These are phyloP conservation scores for Bombus turneri DNA, from an alignment of 1,140 invertebrate species.

Conservation along the genomic window DNA sequence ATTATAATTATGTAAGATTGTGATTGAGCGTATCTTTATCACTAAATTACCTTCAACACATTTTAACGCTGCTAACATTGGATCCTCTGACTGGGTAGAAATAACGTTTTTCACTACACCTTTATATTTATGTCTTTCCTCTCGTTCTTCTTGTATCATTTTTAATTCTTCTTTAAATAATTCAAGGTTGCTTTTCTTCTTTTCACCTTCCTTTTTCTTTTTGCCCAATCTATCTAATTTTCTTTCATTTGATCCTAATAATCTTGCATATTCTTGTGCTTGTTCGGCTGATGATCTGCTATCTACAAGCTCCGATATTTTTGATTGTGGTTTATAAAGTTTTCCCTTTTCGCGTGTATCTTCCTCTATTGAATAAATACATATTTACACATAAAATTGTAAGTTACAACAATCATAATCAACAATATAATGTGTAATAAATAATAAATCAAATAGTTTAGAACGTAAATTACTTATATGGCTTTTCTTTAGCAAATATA, in stretches of 20 bases:
- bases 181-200: conserved; percentile 98
- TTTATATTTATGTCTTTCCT: conserved; percentile 97
- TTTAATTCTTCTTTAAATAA: conserved; percentile 97
- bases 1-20: neutral
- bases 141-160: conserved; percentile 97
- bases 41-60: conserved; percentile 77
- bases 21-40: neutral
- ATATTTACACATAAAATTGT: neutral
- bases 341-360: conserved; percentile 95
- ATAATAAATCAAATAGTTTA: too few relatives aligned
- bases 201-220: conserved; percentile 92
- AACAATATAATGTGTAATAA: too few relatives aligned
- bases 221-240: conserved; percentile 88
- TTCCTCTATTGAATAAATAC: conserved; percentile 85
- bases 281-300: conserved; percentile 83
- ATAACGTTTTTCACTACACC: conserved; percentile 83
- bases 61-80: conserved; percentile 80
- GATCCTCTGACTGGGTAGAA: conserved; percentile 76
- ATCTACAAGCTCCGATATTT: conserved; percentile 84
- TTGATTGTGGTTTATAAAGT: conserved; percentile 95
- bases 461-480: neutral
- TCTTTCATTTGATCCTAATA: conserved; percentile 84
- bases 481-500: neutral
- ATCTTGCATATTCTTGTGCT: conserved; percentile 88
- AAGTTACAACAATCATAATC: neutral